Base-by-base conservation (phyloP, 2,113 vertebrate species). In the Gyps fulvus region DNA sequence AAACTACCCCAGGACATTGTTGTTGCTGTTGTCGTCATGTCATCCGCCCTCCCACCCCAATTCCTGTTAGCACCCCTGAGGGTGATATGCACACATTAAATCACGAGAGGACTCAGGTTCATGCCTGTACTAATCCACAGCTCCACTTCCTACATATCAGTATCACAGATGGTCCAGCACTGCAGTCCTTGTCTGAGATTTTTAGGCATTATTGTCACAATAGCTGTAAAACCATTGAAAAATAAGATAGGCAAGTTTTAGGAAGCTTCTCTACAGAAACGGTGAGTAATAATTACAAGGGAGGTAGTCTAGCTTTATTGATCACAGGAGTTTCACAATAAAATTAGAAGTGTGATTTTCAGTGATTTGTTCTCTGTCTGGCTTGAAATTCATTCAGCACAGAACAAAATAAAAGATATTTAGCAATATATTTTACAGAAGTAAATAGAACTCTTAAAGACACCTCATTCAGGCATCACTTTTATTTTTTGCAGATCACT, bases 1-100 rank as follows among this genome's bases (percentile, higher is more conserved):
- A 38, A 16, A 31, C 16, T 26, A 20, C 23, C 7, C 73, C 4
- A 52, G 34, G n/a, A 57, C 49, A 80, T 32, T 11, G 6, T 4
- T 49, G 40, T 2, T 0, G 6, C 3, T 49, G 40, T 2, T 0
- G 1, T 0, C 3, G 6, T 52, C 40, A 19, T 5, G 9, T 29
- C 3, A 52, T 52, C 9, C 2, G 2, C 34, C 25, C 14, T 52
- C 50, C 50, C 50, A 52, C 25, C 32, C 4, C 2, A 10, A 7
- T 47, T 67, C 61, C 43, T 80, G 18, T 12, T 54, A 55, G 29
- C 49, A 61, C 7, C 40, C 29, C 70, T 13, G 26, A 71, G n/a
- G 29, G 42, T 0, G 2, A 84, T 7, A 81, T 8, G 34, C 55
- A 62, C 49, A 8, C 0, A 1, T 31, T 61, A 47, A 58, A 78